Conservation (phyloP, 2,797 vertebrate species). For the Perodicticus potto region DNA sequence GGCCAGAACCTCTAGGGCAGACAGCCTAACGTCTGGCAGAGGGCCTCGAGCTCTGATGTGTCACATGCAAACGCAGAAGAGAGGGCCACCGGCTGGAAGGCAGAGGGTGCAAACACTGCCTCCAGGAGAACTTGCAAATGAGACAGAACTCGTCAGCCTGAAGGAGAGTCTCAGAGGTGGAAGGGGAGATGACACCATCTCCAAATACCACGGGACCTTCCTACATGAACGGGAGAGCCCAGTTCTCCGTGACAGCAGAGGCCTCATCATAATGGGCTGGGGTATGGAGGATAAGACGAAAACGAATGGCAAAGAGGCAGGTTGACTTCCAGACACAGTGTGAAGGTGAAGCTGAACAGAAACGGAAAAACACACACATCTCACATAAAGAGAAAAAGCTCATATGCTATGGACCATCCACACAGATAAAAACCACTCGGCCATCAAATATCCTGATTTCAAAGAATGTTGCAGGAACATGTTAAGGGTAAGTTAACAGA, state of each 20-base stretch:
- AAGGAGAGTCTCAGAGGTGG: background rate
- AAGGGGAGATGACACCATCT: background rate
- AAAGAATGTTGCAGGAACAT: background rate
- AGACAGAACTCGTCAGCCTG: background rate
- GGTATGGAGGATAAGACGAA: background rate
- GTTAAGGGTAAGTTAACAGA: background rate
- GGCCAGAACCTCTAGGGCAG: background rate
- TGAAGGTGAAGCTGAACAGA: background rate
- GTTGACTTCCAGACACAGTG: background rate
- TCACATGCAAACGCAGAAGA: too few species aligned
- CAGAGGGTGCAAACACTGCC: background rate
- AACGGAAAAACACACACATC: background rate
- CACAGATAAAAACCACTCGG: background rate
- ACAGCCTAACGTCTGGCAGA: fast-evolving
- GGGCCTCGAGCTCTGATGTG: background rate
- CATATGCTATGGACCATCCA: background rate
- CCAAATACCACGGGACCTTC: background rate
- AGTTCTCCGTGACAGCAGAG: background rate
- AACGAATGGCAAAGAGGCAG: background rate
- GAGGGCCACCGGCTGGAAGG: too few species aligned
- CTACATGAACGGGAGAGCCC: background rate
- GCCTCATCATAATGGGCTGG: fast-evolving
- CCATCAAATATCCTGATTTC: background rate
- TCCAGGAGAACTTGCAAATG: fast-evolving
- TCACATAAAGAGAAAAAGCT: background rate